Percentiles rank a stretch among this genome's conserved stretches.
Conservation (phyloP, 2,888 invertebrate species). For the Stomorhina lunata region DNA sequence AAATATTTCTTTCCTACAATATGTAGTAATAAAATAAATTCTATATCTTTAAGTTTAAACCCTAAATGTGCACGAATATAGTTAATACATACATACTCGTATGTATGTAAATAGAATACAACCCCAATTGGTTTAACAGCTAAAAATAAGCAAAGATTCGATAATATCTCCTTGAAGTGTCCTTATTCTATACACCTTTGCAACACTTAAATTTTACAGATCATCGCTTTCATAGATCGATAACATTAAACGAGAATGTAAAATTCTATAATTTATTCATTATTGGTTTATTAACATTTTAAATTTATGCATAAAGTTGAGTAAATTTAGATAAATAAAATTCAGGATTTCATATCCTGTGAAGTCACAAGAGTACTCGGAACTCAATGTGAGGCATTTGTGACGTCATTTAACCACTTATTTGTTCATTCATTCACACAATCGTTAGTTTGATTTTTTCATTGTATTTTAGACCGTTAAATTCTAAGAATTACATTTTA, state of each 20-base stretch:
- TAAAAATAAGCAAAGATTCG: neutral
- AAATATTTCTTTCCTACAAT: no score
- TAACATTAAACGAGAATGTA: neutral
- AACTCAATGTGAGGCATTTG: constrained; percentile 25
- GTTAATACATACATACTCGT: no score
- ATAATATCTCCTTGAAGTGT: constrained; percentile 12
- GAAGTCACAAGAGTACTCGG: constrained; percentile 34
- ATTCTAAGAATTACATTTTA: neutral
- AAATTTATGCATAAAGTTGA: constrained; percentile 22
- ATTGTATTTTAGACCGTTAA: constrained; percentile 5
- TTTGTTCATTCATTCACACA: constrained; percentile 28
- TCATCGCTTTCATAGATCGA: constrained; percentile 48
- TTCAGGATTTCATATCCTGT: constrained; percentile 22
- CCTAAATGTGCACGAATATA: neutral
- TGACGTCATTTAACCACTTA: constrained; percentile 40
- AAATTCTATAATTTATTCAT: neutral
- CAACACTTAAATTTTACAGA: constrained; percentile 43
- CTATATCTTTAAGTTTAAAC: neutral
- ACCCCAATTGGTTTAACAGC: neutral
- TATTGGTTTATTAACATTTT: neutral
- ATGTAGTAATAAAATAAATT: no score
- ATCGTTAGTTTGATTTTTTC: neutral
- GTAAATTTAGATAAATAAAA: neutral
- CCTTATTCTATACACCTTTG: neutral
- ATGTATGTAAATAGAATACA: constrained; percentile 5